These are phyloP conservation scores for Achroia grisella DNA, from an alignment of 1,140 invertebrate species.

Conservation along the genomic window DNA sequence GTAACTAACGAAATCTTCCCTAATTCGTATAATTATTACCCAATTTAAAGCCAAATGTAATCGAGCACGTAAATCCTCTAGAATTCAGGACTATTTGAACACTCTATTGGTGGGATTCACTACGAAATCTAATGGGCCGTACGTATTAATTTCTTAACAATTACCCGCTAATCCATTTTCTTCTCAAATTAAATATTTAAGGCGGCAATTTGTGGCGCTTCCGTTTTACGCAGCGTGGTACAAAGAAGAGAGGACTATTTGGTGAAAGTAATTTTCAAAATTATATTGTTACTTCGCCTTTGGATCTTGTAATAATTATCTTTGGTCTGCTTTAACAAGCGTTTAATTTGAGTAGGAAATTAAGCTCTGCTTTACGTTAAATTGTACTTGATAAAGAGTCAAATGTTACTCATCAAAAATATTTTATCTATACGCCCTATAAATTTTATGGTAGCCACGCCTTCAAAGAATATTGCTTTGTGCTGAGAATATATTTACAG, in stretches of 20 bases:
- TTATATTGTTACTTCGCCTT: conserved; percentile 64
- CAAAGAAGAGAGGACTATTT: conserved; percentile 53
- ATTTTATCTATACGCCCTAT: no score
- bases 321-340: conserved; percentile 59
- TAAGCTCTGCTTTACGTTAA: conserved; percentile 40
- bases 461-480: no score
- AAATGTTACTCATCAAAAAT: background rate
- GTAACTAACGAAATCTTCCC: conserved; percentile 49
- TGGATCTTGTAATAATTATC: conserved; percentile 66
- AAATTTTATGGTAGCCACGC: no score
- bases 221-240: conserved; percentile 42
- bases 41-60: conserved; percentile 2
- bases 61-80: background rate
- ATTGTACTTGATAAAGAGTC: conserved; percentile 33
- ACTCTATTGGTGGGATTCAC: conserved; percentile 6
- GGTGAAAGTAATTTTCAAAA: conserved; percentile 59
- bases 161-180: conserved; percentile 56
- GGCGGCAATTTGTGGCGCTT: conserved; percentile 59
- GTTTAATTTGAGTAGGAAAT: conserved; percentile 53
- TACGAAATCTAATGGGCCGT: conserved; percentile 10
- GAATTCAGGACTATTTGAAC: background rate
- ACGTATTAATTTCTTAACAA: conserved; percentile 46
- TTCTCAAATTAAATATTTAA: conserved; percentile 66
- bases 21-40: conserved; percentile 55
- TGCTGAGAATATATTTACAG: no score